These are phyloP conservation scores for Indri indri DNA, from an alignment of 2,113 vertebrate species.

Conservation along the genomic window DNA sequence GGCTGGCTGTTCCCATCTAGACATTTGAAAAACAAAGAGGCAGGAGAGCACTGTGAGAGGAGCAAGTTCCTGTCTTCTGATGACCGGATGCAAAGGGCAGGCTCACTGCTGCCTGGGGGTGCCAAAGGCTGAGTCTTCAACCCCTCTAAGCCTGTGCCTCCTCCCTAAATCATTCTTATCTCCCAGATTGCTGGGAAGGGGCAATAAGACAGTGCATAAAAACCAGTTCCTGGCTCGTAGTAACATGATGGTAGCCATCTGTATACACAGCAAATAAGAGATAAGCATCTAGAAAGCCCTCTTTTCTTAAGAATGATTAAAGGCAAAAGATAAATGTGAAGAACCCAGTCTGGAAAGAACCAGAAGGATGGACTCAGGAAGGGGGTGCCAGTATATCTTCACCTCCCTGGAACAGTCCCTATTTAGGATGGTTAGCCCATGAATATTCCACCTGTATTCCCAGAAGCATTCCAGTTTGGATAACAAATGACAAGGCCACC, in stretches of 20 bases:
- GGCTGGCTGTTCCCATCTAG: not conserved
- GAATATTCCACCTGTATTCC: not conserved
- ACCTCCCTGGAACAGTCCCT: not conserved
- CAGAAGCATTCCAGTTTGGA: not conserved
- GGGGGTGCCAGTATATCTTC: not conserved
- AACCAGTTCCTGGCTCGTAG: not conserved
- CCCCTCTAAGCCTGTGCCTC: not conserved
- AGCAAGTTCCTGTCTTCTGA: not conserved
- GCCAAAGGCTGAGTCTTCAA: not conserved
- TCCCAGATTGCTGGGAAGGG: not conserved
- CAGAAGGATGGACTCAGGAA: not conserved
- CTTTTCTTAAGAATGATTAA: too few species aligned
- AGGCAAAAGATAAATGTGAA: not conserved
- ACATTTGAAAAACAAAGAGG: not conserved
- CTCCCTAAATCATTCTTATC: not conserved
- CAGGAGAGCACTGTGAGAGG: not conserved
- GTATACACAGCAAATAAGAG: not conserved
- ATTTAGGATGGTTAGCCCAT: not conserved
- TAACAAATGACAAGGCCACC: not conserved
- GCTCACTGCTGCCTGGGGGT: not conserved
- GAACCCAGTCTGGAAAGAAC: not conserved
- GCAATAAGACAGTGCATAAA: not conserved
- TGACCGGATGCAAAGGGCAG: accelerated
- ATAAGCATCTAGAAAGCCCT: not conserved
- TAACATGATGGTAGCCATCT: not conserved